phyloP scores from a whole-genome alignment of 2,113 vertebrate genomes.

The Heterotilapia buettikoferi region DNA sequence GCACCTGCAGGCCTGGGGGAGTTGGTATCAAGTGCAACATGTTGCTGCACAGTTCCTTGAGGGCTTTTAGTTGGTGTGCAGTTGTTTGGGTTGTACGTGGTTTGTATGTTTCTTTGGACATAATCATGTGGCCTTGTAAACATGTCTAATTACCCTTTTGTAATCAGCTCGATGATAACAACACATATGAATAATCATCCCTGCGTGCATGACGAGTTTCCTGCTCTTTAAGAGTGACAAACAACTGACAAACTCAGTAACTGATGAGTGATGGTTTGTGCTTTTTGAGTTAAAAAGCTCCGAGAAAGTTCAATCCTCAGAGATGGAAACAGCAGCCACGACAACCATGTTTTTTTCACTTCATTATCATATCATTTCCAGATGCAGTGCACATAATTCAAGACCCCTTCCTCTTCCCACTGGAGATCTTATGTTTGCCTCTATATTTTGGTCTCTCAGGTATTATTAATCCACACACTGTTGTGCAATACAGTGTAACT shows the following conservation, averaged over 20 bases:
- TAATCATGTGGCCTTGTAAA: background rate
- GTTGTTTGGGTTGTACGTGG: background rate
- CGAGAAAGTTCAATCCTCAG: background rate
- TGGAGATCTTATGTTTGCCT: background rate
- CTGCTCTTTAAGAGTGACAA: background rate
- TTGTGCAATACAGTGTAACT: background rate
- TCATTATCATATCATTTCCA: constrained; percentile 60
- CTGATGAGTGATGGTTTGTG: background rate
- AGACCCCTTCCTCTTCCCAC: background rate
- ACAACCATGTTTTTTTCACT: constrained; percentile 35
- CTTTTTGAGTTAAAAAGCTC: background rate
- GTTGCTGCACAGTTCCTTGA: background rate
- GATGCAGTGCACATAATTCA: constrained; percentile 35
- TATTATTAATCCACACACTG: background rate
- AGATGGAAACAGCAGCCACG: constrained; percentile 30
- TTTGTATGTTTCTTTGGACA: background rate
- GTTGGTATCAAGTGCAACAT: background rate
- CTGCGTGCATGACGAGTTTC: background rate
- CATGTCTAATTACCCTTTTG: background rate
- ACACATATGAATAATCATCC: background rate
- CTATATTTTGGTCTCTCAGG: background rate
- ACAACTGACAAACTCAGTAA: background rate
- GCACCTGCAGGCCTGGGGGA: background rate
- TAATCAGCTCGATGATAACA: background rate
- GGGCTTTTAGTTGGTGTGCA: background rate